Base-by-base conservation (phyloP, 2,797 vertebrate genomes). In the Chelmon rostratus region DNA sequence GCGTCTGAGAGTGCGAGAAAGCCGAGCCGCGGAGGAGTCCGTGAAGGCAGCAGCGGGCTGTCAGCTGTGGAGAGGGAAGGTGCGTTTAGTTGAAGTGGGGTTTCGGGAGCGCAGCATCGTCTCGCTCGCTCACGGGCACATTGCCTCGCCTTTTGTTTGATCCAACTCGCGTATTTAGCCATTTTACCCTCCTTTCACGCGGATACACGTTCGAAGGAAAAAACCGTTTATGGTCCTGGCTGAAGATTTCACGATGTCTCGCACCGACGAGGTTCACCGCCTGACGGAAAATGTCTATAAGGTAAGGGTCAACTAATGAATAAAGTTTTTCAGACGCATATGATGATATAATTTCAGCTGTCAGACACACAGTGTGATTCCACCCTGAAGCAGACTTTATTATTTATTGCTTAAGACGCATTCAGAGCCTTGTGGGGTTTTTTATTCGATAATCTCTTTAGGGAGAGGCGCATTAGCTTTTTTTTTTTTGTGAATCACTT, bases 231-330 rank as follows among this genome's bases (percentile, higher is more conserved):
- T 96, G 97, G 97, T 97, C 95, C 94, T 96, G 94, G 95, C 94
- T 93, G 96, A 96, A 95, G 95, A 94, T 87, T 88, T 79, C 89
- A 96, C 91, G 92, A 99, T 99, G 98, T 97, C 98, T 96, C 98
- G 98, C 93, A 97, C 97, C 82, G 98, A 99, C 93, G 98, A 99
- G 96, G 97, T 98, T 89, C 96, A 99, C 92, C 97, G 98, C 86
- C 85, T 98, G 82, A 98, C 98, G 85, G 98, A 99, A 91, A 98
- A 98, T 93, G 98, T 98, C 92, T 99, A 99, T 93, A 99, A 99
- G 97, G 98, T 99, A 95, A 94, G 78, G 66, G 63, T 76, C 28
- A 89, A 90, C 90, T 92, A 62, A 78, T 73, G 67, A 46, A 72
- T 79, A 94, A 95, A 95, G 91, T 95, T 95, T 87, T 85, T 13